Conservation (phyloP, 2,888 invertebrate genomes). For the Plagodis pulveraria region DNA sequence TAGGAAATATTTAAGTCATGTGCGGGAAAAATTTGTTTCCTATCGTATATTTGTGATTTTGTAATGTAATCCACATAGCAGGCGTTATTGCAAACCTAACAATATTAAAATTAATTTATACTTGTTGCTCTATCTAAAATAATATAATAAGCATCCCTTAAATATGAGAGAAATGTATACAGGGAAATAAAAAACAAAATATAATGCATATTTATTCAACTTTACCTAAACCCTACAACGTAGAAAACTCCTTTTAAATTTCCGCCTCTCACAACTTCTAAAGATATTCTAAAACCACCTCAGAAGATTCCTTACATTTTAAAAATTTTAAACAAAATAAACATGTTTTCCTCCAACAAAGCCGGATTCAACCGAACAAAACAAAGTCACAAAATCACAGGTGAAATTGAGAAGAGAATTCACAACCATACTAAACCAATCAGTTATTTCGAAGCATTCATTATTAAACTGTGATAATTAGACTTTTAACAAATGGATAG, state of each 20-base stretch:
- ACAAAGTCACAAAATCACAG: conserved; percentile 7
- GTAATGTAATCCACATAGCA: no score
- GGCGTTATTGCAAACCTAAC: no score
- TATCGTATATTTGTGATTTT: no score
- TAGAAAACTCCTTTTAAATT: conserved; percentile 4
- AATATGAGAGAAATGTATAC: no score
- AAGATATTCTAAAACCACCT: conserved; percentile 7
- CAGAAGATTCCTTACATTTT: conserved; percentile 10
- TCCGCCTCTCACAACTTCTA: neutral
- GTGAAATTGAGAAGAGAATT: no score
- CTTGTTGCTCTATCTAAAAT: no score
- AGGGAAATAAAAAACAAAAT: neutral
- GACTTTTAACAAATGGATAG: conserved; percentile 18
- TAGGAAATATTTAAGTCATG: no score
- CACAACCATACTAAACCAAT: conserved; percentile 1
- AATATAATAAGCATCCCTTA: no score
- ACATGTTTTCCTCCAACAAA: conserved; percentile 9
- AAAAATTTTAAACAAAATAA: conserved; percentile 10
- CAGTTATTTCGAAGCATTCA: conserved; percentile 9
- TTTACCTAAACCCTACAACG: neutral
- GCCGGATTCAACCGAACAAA: conserved; percentile 8
- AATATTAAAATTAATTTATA: no score
- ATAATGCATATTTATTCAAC: neutral
- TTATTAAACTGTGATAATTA: conserved; percentile 22
- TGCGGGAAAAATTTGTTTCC: no score